Conservation (phyloP, 2,113 vertebrate species). For the Brachypodius melanocephalos region DNA sequence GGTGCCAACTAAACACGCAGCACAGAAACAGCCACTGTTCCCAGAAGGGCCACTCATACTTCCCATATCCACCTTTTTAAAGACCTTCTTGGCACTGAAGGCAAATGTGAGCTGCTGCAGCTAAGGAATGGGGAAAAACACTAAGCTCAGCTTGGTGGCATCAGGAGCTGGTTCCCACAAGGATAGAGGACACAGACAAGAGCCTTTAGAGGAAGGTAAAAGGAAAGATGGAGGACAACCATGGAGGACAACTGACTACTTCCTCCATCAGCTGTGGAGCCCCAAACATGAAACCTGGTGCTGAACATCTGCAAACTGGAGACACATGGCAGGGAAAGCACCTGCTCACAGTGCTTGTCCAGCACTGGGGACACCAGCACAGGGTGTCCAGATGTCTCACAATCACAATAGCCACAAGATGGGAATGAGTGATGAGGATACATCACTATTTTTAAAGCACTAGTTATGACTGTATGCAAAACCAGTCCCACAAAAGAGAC, state of each 20-base stretch:
- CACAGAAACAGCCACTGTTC: rapidly evolving
- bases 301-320: not conserved
- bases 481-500: not conserved
- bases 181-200: not conserved
- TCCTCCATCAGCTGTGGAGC: not conserved
- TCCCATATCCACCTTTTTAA: not conserved
- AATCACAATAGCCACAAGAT: rapidly evolving
- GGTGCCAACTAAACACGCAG: not conserved
- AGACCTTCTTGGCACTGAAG: not conserved
- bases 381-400: not conserved
- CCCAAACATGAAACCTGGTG: rapidly evolving
- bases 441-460: not conserved
- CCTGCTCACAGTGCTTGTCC: not conserved
- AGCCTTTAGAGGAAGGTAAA: not conserved
- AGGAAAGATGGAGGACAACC: not conserved
- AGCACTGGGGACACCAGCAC: not conserved
- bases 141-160: not conserved
- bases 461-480: not conserved
- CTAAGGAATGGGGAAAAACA: not conserved
- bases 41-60: not conserved
- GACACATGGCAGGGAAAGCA: not conserved
- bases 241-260: not conserved
- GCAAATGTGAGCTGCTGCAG: not conserved
- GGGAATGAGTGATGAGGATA: not conserved
- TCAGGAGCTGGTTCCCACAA: not conserved